Evolutionary conservation across 2,888 invertebrate genomes (phyloP), one percentile per base, ranked within the genome.

Genomic region (Charanyca ferruginea): DNA sequence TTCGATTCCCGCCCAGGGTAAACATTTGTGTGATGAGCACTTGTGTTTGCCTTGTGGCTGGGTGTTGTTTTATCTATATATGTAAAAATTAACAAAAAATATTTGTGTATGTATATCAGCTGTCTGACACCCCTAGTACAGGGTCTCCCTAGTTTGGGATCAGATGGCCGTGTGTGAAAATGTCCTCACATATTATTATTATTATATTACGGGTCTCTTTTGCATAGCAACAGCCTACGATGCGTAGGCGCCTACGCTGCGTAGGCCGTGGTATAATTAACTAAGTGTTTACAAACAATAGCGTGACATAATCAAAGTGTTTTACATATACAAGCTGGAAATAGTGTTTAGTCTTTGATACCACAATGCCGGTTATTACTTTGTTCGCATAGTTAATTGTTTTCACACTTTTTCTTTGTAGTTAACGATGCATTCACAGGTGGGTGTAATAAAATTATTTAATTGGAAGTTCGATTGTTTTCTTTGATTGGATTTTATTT

Each of bases 221-320:
- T 44, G 9, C 48, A 38, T n/a, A n/a, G n/a, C n/a, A n/a, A n/a
- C n/a, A n/a, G 35, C 54, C 22, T 18, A 49, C 28, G 7, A 28
- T 28, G 28, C 28, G 28, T 28, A 71, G n/a, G n/a, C n/a, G n/a
- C n/a, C n/a, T n/a, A n/a, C n/a, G n/a, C n/a, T n/a, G n/a, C 62
- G 16, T 22, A 51, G 44, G 22, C 38, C 45, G 32, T 18, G 35
- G 52, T 18, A 42, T 53, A 65, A 58, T 72, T 72, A 71, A 69
- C 52, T 25, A 53, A 22, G 41, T 58, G 54, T 45, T 55, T 49
- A 51, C 63, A 63, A 49, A 52, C 48, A 70, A 63, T n/a, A 20
- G 42, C 28, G 25, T 52, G 45, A 65, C 54, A 22, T 54, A 54
- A 54, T 66, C 25, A 35, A 22, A 44, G 23, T 35, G 16, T 38